Percentiles rank a stretch among this genome's conserved stretches.
phyloP scores from a whole-genome alignment of 2,888 invertebrate genomes.

The Drosophila kokeensis region DNA sequence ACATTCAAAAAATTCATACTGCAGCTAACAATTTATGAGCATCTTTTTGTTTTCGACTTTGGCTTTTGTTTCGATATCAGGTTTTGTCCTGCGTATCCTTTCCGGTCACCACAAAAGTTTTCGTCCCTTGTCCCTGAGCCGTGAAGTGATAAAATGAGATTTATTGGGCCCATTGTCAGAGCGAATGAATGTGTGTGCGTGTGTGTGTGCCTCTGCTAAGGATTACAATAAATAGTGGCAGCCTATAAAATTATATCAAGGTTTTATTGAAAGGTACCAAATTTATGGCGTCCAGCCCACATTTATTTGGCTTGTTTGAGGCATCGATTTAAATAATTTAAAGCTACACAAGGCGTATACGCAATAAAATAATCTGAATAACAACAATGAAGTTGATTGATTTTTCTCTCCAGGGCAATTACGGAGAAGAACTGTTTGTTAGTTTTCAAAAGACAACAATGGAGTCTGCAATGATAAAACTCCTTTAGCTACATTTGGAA shows the following conservation, averaged over 20 bases:
- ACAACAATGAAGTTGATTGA: background rate
- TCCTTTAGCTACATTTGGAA: background rate
- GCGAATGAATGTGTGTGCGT: conserved; percentile 3
- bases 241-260: conserved; percentile 54
- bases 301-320: conserved; percentile 56
- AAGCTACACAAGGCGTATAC: conserved; percentile 20
- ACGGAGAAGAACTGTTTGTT: background rate
- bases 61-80: conserved; percentile 35
- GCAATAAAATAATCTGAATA: conserved; percentile 20
- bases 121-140: conserved; percentile 50
- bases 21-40: conserved; percentile 60
- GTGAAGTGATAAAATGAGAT: conserved; percentile 75
- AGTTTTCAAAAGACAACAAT: background rate
- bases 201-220: conserved; percentile 14
- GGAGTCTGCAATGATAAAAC: too few relatives aligned
- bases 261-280: conserved; percentile 61
- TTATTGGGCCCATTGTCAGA: conserved; percentile 66
- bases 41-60: conserved; percentile 43
- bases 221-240: conserved; percentile 57
- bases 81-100: conserved; percentile 21
- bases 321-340: background rate
- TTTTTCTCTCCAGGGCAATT: too few relatives aligned
- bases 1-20: conserved; percentile 44
- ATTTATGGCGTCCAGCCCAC: conserved; percentile 47
- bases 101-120: conserved; percentile 42